Base-by-base conservation (phyloP, 2,113 vertebrate genomes). In the Carollia perspicillata region DNA sequence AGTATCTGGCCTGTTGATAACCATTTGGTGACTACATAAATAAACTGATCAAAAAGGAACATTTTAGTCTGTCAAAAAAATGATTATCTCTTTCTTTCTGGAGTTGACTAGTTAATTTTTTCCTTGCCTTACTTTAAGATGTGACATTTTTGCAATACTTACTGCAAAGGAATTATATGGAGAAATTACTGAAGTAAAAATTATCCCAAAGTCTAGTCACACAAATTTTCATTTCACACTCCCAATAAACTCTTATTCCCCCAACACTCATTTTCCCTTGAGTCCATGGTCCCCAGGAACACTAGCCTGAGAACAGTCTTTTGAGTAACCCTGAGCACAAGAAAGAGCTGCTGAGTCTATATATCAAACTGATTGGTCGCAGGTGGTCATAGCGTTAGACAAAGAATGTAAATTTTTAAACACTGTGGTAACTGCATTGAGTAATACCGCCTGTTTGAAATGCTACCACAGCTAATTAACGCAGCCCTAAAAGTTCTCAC, bases 401-500 rank as follows among this genome's bases (percentile, higher is more conserved):
- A 96, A 94, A 97, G 83, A 94, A 86, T 77, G 30, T 87, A 94
- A 79, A 87, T 87, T 91, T 81, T 93, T 85, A 86, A 91, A 89
- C 49, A 71, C 89, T 60, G 92, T 26, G 49, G 40, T 89, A 72
- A 84, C 84, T n/a, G 28, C 66, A 18, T 0, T 72, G 71, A 88
- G 79, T 22, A 53, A 89, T 60, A 30, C 37, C n/a, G 83, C 78
- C 66, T 44, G 37, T 86, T 80, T 85, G 60, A 89, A 85, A 95
- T 14, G 72, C 74, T 72, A 87, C 69, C 66, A 84, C 1, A 12
- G 65, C 68, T 96, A 94, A 94, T 95, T 81, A 97, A 96, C 79
- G 75, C 68, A 74, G 65, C 85, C 78, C 63, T n/a, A 16, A 77
- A 74, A 49, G 63, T 75, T 79, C 97, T 95, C 74, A 22, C 86